phyloP scores from a whole-genome alignment of 2,797 vertebrate genomes.

The Lithobates pipiens region DNA sequence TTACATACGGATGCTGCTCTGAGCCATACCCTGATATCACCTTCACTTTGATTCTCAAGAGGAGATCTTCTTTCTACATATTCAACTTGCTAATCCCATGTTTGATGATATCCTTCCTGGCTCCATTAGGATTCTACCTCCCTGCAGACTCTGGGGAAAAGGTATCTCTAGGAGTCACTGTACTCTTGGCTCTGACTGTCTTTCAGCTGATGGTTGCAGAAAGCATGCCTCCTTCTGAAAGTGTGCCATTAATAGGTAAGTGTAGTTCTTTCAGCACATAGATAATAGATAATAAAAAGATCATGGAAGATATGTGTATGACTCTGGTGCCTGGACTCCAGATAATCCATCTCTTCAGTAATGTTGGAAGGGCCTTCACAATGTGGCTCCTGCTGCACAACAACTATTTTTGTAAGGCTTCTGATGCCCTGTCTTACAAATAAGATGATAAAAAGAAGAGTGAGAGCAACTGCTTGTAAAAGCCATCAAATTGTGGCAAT shows the following conservation, averaged over 20 bases:
- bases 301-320: too few species aligned
- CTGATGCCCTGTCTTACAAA: too few species aligned
- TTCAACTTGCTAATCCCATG: conserved; percentile 95
- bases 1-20: conserved; percentile 95
- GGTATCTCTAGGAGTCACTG: conserved; percentile 94
- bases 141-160: conserved; percentile 97
- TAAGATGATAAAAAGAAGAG: too few species aligned
- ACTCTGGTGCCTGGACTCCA: too few species aligned
- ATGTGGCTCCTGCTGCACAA: too few species aligned
- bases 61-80: conserved; percentile 95
- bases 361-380: too few species aligned
- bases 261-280: not conserved
- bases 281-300: too few species aligned
- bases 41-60: conserved; percentile 92
- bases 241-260: conserved; percentile 94
- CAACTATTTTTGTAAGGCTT: too few species aligned
- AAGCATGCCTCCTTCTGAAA: conserved; percentile 98
- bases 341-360: too few species aligned
- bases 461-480: too few species aligned
- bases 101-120: conserved; percentile 95
- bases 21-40: conserved; percentile 97
- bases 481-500: too few species aligned
- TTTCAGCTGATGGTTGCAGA: conserved; percentile 98
- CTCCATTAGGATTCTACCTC: conserved; percentile 94
- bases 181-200: conserved; percentile 94